Base-by-base conservation (phyloP, 1,140 invertebrate genomes). In the Drosophila mayri region DNA sequence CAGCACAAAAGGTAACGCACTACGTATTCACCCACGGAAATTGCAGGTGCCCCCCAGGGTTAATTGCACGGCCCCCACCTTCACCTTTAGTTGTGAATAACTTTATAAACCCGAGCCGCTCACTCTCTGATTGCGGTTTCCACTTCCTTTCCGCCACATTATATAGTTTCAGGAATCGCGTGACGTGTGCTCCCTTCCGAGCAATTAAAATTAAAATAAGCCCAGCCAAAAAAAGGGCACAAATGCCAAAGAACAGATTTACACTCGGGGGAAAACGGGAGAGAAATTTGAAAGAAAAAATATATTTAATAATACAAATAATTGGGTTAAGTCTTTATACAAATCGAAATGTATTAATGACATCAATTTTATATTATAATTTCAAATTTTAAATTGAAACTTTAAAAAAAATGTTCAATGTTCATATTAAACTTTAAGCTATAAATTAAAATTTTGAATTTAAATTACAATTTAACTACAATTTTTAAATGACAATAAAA, bases 181-280 rank as follows among this genome's bases (percentile, higher is more conserved):
- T 95, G 81, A 92, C 41, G 95, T 95, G 95, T 55, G 77, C 97
- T 98, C 66, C 68, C 92, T 52, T 47, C 96, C 96, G 4, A 94
- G 94, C 58, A 93, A 94, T 41, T 86, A 81, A 86, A 68, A 93
- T 74, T 22, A 68, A 61, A 52, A 37, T 47, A 59, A 97, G 61
- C 72, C 47, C 38, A 57, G 14, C 20, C 41, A n/a, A 68, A 64
- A 97, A 40, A 93, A 22, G 16, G 16, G 3, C 0, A 93, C 93
- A 96, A 58, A 90, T 94, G 8, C 97, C 50, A 41, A 66, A 47
- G 52, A 28, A 50, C 43, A 65, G 50, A 32, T 20, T n/a, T 71
- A 20, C 66, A 58, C 52, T 25, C 6, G 5, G 5, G 37, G 12
- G 52, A 62, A 65, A 58, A 4, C 2, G 18, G 20, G 4, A 10